Percentiles rank a stretch among this genome's conserved stretches.
phyloP scores from a whole-genome alignment of 2,113 vertebrate genomes.

The Glaucidium brasilianum region DNA sequence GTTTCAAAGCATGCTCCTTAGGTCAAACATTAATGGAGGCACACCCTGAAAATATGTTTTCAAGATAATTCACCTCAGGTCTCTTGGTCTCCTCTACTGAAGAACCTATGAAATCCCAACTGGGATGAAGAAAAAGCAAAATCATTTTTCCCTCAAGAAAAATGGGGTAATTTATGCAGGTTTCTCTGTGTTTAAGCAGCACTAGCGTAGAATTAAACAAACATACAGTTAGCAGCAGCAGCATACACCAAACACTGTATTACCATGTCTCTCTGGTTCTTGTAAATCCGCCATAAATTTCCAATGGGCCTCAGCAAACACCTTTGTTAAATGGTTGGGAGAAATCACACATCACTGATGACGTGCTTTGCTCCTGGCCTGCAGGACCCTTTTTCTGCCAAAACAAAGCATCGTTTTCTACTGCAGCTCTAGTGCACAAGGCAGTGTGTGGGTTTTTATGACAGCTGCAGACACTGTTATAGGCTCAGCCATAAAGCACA shows the following conservation, averaged over 20 bases:
- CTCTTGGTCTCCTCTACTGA: background rate
- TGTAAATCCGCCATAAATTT: background rate
- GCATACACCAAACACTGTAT: background rate
- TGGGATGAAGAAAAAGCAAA: background rate
- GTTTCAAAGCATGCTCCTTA: background rate
- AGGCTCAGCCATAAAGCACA: slow-evolving; percentile 7
- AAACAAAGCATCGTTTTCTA: background rate
- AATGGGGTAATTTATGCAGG: background rate
- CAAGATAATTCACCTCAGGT: background rate
- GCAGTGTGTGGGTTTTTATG: slow-evolving; percentile 18
- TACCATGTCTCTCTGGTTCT: background rate
- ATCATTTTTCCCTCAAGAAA: background rate
- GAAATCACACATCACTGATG: background rate
- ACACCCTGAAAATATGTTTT: background rate
- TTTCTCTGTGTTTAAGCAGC: background rate
- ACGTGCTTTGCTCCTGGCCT: background rate
- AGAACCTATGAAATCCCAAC: background rate
- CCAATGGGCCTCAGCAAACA: slow-evolving; percentile 11
- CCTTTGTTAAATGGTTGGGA: background rate
- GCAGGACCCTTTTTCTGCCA: slow-evolving; percentile 2
- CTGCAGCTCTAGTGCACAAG: background rate
- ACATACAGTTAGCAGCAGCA: background rate
- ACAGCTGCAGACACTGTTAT: slow-evolving; percentile 6
- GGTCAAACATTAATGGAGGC: background rate
- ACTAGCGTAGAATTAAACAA: background rate